phyloP scores from a whole-genome alignment of 2,113 vertebrate species.

The Lipophrys pholis region DNA sequence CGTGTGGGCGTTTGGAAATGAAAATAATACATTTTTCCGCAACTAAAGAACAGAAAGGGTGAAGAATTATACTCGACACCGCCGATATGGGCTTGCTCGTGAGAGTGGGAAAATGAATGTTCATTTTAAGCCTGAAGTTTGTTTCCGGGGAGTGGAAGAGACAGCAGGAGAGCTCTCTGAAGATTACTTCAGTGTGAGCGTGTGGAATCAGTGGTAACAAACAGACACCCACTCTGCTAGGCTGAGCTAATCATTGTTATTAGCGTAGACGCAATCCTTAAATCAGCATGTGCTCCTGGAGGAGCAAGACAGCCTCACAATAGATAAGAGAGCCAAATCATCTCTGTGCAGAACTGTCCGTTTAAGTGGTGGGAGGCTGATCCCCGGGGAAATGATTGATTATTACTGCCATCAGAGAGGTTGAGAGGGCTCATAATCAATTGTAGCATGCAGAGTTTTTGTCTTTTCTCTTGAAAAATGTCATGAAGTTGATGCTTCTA shows the following conservation, averaged over 20 bases:
- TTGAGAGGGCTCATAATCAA: slow-evolving; percentile 44
- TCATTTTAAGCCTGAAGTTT: slow-evolving; percentile 44
- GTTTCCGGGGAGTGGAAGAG: slow-evolving; percentile 38
- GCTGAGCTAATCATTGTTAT: slow-evolving; percentile 67
- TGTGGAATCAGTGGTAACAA: slow-evolving; percentile 48
- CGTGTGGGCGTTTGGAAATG: slow-evolving; percentile 33
- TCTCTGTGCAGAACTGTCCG: slow-evolving; percentile 32
- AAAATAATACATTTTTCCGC: slow-evolving; percentile 38
- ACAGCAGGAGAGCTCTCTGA: slow-evolving; percentile 30
- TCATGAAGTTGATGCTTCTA: neutral
- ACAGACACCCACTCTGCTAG: slow-evolving; percentile 51
- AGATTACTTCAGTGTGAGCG: slow-evolving; percentile 42
- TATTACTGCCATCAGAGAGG: slow-evolving; percentile 47
- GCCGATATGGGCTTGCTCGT: slow-evolving; percentile 4
- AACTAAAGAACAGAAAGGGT: slow-evolving; percentile 16
- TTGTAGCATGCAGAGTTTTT: slow-evolving; percentile 31
- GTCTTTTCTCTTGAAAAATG: slow-evolving; percentile 8
- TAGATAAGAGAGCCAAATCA: slow-evolving; percentile 55
- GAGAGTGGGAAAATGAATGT: slow-evolving; percentile 17
- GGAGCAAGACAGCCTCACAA: slow-evolving; percentile 42
- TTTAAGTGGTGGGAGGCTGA: slow-evolving; percentile 29
- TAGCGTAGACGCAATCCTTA: slow-evolving; percentile 58
- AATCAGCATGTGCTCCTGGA: slow-evolving; percentile 41
- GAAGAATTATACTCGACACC: slow-evolving; percentile 10
- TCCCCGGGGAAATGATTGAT: slow-evolving; percentile 57